A percentile compares a stretch with the other conserved stretches of the same genome.
phyloP scores from a whole-genome alignment of 2,888 invertebrate genomes.

The Drosophila histrio region DNA sequence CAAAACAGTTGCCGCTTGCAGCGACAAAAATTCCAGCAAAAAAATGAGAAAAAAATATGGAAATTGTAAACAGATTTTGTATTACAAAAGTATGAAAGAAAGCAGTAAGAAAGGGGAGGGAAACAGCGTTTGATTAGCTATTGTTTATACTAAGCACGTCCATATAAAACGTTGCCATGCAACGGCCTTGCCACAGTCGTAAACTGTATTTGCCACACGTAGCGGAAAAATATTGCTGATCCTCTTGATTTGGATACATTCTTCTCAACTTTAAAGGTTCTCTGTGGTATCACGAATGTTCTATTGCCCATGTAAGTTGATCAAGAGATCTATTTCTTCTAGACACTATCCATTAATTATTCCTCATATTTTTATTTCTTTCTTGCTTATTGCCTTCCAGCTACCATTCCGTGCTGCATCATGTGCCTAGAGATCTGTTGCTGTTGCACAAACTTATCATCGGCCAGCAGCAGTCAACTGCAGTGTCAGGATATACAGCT shows the following conservation, averaged over 20 bases:
- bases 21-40: background rate
- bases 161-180: background rate
- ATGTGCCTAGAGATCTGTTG: constrained; percentile 27
- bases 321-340: no score
- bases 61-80: constrained; percentile 13
- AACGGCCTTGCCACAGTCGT: constrained; percentile 4
- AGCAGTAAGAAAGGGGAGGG: background rate
- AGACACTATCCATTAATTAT: no score
- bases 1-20: constrained; percentile 21
- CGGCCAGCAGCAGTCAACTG: background rate
- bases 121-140: background rate
- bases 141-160: background rate
- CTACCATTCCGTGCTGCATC: background rate
- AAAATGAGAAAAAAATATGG: background rate
- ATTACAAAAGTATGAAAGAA: background rate
- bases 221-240: background rate
- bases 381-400: background rate
- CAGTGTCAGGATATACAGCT: constrained; percentile 31
- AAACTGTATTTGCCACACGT: background rate
- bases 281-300: no score
- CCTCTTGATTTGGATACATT: no score
- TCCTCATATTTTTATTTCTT: background rate
- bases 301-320: background rate
- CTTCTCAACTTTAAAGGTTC: no score
- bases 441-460: background rate